Conservation (phyloP, 2,113 vertebrate species). For the Felis catus region F.catus_Fca126_mat1.0 CM031414.1:25250501-25251000, state of each 20-base stretch:
- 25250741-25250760: too few relatives aligned
- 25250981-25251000: constrained; percentile 45
- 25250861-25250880: background rate
- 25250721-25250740: too few relatives aligned
- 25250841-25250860: too few relatives aligned
- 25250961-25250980: constrained; percentile 28
- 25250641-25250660: background rate
- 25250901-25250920: background rate
- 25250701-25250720: too few relatives aligned
- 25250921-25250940: background rate
- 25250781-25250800: too few relatives aligned
- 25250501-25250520: background rate
- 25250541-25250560: background rate
- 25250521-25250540: background rate
- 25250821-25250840: too few relatives aligned
- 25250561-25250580: background rate
- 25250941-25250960: constrained; percentile 11
- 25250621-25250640: background rate
- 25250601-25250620: background rate
- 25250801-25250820: too few relatives aligned
- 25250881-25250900: background rate
- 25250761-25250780: too few relatives aligned
- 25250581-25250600: background rate
- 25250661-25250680: too few relatives aligned
- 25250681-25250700: too few relatives aligned